Conservation (phyloP, 2,888 invertebrate genomes). For the Malachius bipustulatus region DNA sequence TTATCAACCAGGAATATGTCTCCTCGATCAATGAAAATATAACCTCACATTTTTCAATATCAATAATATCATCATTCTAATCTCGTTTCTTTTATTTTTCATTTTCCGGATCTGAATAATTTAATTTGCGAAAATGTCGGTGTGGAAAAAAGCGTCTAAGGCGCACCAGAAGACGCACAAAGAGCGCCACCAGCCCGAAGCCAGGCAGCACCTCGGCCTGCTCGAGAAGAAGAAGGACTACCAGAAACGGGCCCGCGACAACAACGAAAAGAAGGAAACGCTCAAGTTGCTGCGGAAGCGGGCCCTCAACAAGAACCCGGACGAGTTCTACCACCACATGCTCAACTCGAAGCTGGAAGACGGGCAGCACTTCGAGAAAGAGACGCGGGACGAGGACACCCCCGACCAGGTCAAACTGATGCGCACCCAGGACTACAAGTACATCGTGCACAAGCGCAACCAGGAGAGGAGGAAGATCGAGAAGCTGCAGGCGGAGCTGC, state of each 20-base stretch:
- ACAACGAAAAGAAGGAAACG: slow-evolving; percentile 69
- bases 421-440: slow-evolving; percentile 85
- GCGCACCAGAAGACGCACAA: slow-evolving; percentile 71
- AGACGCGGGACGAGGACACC: slow-evolving; percentile 61
- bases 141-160: slow-evolving; percentile 82
- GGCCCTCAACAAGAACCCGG: slow-evolving; percentile 87
- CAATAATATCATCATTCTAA: too few species aligned
- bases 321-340: slow-evolving; percentile 99
- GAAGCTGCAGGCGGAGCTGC: slow-evolving; percentile 63
- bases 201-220: slow-evolving; percentile 63
- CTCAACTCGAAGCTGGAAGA: slow-evolving; percentile 65
- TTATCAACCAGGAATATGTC: too few species aligned
- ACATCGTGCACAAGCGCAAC: slow-evolving; percentile 73
- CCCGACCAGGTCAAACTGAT: slow-evolving; percentile 78
- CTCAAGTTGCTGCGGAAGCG: slow-evolving; percentile 70
- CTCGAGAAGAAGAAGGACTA: slow-evolving; percentile 88
- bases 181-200: slow-evolving; percentile 75
- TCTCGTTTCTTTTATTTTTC: too few species aligned
- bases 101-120: too few species aligned
- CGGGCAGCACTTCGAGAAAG: slow-evolving; percentile 52
- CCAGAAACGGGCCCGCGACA: slow-evolving; percentile 62
- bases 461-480: slow-evolving; percentile 70
- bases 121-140: slow-evolving; percentile 71
- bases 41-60: too few species aligned
- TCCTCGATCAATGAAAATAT: too few species aligned